A percentile compares a stretch with the other conserved stretches of the same genome.
These are phyloP conservation scores for Arctia plantaginis DNA, from an alignment of 2,888 invertebrate species.

Conservation along the genomic window DNA sequence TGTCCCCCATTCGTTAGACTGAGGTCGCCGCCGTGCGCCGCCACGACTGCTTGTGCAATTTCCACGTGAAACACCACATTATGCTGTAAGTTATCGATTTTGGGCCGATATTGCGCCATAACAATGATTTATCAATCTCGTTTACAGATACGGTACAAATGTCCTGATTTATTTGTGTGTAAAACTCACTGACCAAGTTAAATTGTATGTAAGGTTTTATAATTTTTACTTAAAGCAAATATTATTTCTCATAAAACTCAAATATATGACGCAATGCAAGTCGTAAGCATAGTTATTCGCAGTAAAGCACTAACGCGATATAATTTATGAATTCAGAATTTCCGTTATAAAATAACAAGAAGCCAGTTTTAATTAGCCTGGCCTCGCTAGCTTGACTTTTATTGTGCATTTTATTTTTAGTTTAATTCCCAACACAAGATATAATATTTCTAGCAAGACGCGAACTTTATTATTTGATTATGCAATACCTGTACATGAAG, in stretches of 20 bases:
- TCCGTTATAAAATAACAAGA: slow-evolving; percentile 28
- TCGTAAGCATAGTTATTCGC: not conserved
- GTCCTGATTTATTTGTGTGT: not conserved
- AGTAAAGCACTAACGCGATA: not conserved
- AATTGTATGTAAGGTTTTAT: no score
- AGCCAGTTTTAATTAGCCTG: slow-evolving; percentile 39
- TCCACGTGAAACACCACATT: slow-evolving; percentile 36
- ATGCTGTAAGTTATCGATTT: slow-evolving; percentile 31
- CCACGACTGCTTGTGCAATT: slow-evolving; percentile 28
- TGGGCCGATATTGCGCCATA: slow-evolving; percentile 4
- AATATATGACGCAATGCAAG: not conserved
- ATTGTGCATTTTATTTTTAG: slow-evolving; percentile 32
- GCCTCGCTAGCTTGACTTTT: slow-evolving; percentile 20
- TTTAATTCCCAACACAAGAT: slow-evolving; percentile 37
- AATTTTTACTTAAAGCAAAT: not conserved
- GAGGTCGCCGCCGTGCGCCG: slow-evolving; percentile 19
- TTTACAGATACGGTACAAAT: slow-evolving; percentile 8
- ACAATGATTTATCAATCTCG: slow-evolving; percentile 13
- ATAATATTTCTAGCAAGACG: slow-evolving; percentile 6
- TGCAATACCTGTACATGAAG: not conserved
- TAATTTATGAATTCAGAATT: slow-evolving; percentile 18
- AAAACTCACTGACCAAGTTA: not conserved
- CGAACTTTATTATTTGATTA: slow-evolving; percentile 25
- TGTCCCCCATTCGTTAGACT: slow-evolving; percentile 48
- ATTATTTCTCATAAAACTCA: not conserved